These are phyloP conservation scores for Tyto alba DNA, from an alignment of 2,113 vertebrate species.

Conservation along the genomic window DNA sequence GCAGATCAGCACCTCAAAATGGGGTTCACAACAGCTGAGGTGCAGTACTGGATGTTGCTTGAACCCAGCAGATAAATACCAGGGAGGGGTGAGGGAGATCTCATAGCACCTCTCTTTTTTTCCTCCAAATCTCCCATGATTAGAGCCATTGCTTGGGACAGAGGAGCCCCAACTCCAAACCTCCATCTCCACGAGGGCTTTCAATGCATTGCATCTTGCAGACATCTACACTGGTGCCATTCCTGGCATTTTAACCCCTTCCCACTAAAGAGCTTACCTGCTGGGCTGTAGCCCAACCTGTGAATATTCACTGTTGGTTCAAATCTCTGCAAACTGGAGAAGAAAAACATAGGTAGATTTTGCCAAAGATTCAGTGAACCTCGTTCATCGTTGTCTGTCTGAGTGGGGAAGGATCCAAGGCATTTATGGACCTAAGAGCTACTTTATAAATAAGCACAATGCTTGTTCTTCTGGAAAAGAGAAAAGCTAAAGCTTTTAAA, in stretches of 20 bases:
- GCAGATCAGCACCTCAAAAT: not conserved
- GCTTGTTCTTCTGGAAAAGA: not conserved
- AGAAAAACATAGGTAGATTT: not conserved
- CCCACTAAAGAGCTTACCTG: not conserved
- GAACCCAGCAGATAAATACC: not conserved
- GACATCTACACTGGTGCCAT: not conserved
- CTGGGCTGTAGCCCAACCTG: not conserved
- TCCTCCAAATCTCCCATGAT: no score
- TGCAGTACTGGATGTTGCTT: no score
- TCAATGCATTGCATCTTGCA: not conserved
- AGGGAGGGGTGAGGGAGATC: not conserved
- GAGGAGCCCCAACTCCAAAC: not conserved
- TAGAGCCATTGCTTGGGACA: not conserved
- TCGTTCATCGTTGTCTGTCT: not conserved
- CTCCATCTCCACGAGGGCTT: not conserved
- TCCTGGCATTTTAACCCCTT: not conserved
- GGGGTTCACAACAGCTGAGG: not conserved
- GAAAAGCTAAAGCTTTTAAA: not conserved
- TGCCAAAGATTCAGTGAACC: not conserved
- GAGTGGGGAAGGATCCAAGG: not conserved
- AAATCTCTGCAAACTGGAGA: not conserved
- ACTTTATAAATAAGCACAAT: not conserved
- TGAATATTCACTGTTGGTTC: not conserved
- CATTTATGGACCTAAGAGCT: not conserved
- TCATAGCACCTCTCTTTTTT: not conserved